Percentiles rank a stretch among this genome's conserved stretches.
These are phyloP conservation scores for Drosophila equinoxialis DNA, from an alignment of 1,140 invertebrate species.

Conservation along the genomic window DNA sequence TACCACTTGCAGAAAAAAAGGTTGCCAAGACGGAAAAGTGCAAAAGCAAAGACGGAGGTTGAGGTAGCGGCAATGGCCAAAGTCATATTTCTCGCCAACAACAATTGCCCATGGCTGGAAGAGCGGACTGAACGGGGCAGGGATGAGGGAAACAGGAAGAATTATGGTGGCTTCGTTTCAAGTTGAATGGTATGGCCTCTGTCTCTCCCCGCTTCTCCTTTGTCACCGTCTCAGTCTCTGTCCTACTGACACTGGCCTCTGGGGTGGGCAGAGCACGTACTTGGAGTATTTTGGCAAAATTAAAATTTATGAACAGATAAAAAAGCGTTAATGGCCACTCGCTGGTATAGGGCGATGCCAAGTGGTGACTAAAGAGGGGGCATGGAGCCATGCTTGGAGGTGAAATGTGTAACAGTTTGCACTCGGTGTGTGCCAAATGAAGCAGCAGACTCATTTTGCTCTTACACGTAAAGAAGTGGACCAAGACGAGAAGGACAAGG, in stretches of 20 bases:
- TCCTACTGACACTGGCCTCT: constrained; percentile 4
- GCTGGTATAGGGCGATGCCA: constrained; percentile 41
- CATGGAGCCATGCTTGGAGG: background rate
- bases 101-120: constrained; percentile 44
- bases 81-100: constrained; percentile 67
- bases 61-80: constrained; percentile 54
- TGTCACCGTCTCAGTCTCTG: background rate
- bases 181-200: constrained; percentile 33
- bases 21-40: constrained; percentile 39
- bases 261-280: constrained; percentile 58
- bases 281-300: constrained; percentile 79
- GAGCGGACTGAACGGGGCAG: background rate
- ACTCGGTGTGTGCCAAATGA: background rate
- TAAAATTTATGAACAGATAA: constrained; percentile 81
- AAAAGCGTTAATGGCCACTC: constrained; percentile 78
- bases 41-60: constrained; percentile 29
- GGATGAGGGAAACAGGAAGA: constrained; percentile 29
- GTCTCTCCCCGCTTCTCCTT: background rate
- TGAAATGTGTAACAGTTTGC: constrained; percentile 10
- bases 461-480: constrained; percentile 5
- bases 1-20: constrained; percentile 48
- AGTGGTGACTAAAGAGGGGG: background rate
- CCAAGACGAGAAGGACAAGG: background rate
- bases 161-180: constrained; percentile 57
- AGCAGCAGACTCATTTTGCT: background rate